Conservation (phyloP, 2,797 vertebrate genomes). For the Pipistrellus nathusii region DNA sequence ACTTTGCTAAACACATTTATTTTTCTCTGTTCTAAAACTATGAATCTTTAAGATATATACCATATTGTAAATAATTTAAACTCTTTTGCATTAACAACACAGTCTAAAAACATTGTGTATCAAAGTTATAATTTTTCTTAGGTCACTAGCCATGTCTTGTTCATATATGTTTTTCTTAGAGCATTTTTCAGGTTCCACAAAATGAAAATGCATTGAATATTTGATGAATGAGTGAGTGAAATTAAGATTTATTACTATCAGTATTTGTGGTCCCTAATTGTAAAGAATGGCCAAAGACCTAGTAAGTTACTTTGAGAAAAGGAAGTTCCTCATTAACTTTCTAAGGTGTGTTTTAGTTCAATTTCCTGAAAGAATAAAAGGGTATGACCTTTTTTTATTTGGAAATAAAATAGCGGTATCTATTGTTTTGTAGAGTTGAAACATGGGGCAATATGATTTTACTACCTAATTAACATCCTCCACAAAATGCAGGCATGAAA, state of each 20-base stretch:
- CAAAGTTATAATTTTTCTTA: slow-evolving; percentile 28
- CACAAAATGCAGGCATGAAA: neutral
- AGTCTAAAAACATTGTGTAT: slow-evolving; percentile 13
- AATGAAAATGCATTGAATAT: slow-evolving; percentile 19
- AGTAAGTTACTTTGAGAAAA: neutral
- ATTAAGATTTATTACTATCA: slow-evolving; percentile 7
- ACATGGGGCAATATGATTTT: slow-evolving; percentile 15
- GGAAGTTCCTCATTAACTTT: neutral
- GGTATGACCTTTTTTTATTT: neutral
- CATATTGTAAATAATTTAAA: slow-evolving; percentile 47
- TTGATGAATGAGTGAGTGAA: slow-evolving; percentile 27
- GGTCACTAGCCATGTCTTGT: neutral
- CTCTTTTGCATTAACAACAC: neutral
- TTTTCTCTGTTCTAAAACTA: slow-evolving; percentile 1
- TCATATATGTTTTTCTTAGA: neutral
- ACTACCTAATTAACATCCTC: neutral
- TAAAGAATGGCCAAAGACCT: neutral
- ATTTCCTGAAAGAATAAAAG: slow-evolving; percentile 35
- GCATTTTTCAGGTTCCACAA: neutral
- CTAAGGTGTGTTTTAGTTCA: slow-evolving; percentile 23
- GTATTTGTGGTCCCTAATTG: neutral
- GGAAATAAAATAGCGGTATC: neutral
- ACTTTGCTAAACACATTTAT: neutral
- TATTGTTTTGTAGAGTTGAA: slow-evolving; percentile 34
- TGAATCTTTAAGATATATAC: neutral